Percentiles rank a stretch among this genome's conserved stretches.
Evolutionary conservation across 37 sponge, comb jelly and placozoan species (phyloP).

Genomic region (Ephydatia muelleri): DNA sequence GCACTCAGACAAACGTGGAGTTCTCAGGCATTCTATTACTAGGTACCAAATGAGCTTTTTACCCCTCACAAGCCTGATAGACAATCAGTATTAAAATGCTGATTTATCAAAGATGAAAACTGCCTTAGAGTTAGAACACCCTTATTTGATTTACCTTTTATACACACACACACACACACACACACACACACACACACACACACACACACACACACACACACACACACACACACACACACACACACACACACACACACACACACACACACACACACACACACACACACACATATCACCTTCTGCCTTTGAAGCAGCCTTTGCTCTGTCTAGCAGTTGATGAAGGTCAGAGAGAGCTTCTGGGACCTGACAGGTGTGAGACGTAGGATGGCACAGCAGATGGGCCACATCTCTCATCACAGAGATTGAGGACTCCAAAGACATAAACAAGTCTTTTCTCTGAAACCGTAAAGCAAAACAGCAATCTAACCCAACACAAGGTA

Average conservation of each 20-base stretch:
- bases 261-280: constrained; percentile 12
- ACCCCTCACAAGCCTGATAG: too few relatives aligned
- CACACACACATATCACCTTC: neutral
- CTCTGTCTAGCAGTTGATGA: constrained; percentile 11
- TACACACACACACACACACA: too few relatives aligned
- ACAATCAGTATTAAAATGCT: too few relatives aligned
- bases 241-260: constrained; percentile 1
- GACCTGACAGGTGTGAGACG: constrained; percentile 32
- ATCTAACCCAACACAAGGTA: too few relatives aligned
- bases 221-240: constrained; percentile 26
- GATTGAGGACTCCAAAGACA: constrained; percentile 8
- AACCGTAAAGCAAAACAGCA: too few relatives aligned
- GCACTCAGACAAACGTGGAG: too few relatives aligned
- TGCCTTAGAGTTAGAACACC: too few relatives aligned
- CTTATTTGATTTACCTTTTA: too few relatives aligned
- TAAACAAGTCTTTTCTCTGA: constrained; percentile 44
- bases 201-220: constrained; percentile 12
- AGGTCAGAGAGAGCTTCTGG: constrained; percentile 48
- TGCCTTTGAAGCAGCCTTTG: neutral
- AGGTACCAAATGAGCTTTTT: too few relatives aligned
- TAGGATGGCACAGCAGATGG: constrained; percentile 9
- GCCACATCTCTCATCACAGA: constrained; percentile 41
- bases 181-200: too few relatives aligned
- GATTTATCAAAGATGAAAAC: too few relatives aligned
- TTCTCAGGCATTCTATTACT: too few relatives aligned